Conservation (phyloP, 2,888 invertebrate species). For the Cryptus viduatorius region DNA sequence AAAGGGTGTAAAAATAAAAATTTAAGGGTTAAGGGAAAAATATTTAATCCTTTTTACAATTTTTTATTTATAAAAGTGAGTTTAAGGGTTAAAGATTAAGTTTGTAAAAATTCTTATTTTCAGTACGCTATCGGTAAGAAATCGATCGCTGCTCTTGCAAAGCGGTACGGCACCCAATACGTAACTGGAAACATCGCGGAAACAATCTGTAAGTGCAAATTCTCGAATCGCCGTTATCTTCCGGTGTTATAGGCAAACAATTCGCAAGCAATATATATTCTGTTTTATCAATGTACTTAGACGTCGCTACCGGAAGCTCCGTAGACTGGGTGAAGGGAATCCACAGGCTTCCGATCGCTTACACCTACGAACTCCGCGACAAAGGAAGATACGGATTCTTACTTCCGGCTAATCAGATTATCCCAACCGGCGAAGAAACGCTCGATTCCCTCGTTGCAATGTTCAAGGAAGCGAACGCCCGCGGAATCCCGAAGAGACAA, state of each 20-base stretch:
- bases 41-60: background rate
- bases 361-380: conserved; percentile 90
- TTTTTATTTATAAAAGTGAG: background rate
- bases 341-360: conserved; percentile 89
- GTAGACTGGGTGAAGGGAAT: conserved; percentile 92
- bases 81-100: background rate
- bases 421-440: conserved; percentile 89
- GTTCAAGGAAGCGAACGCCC: conserved; percentile 76
- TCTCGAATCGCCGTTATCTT: background rate
- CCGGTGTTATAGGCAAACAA: background rate
- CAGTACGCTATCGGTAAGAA: conserved; percentile 86
- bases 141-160: conserved; percentile 86
- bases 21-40: too few species aligned
- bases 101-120: conserved; percentile 67
- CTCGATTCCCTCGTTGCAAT: conserved; percentile 87
- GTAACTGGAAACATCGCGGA: conserved; percentile 87
- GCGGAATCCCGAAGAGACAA: conserved; percentile 71
- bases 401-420: conserved; percentile 89
- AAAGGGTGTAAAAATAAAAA: background rate
- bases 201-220: conserved; percentile 86
- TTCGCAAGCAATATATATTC: background rate
- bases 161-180: conserved; percentile 88
- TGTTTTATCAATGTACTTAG: conserved; percentile 81
- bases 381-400: conserved; percentile 88
- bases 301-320: conserved; percentile 89